These are phyloP conservation scores for Willisornis vidua DNA, from an alignment of 2,113 vertebrate species.

Conservation along the genomic window DNA sequence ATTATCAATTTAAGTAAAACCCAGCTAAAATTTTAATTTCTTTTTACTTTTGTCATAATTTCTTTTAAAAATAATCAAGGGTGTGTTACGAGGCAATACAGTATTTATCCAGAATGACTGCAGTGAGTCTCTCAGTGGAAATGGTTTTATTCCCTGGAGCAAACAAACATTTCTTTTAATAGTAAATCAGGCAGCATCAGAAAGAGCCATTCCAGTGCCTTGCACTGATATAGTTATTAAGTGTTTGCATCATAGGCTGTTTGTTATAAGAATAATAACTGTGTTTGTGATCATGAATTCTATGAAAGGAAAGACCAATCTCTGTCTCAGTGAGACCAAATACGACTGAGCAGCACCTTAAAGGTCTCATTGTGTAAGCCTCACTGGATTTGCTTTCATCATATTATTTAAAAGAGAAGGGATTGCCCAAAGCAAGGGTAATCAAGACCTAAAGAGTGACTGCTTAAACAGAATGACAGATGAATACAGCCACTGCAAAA, in stretches of 20 bases:
- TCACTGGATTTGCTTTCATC: conserved; percentile 43
- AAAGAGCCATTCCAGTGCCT: not conserved
- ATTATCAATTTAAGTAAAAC: not conserved
- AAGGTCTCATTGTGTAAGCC: conserved; percentile 55
- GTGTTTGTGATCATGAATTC: not conserved
- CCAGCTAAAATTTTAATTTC: not conserved
- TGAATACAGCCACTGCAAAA: not conserved
- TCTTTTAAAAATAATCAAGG: not conserved
- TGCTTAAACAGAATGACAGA: conserved; percentile 52
- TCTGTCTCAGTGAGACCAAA: conserved; percentile 27
- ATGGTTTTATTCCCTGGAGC: not conserved
- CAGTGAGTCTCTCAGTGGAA: not conserved
- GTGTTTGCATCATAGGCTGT: not conserved
- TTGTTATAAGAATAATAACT: not conserved
- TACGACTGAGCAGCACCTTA: conserved; percentile 3
- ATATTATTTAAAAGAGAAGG: conserved; percentile 21
- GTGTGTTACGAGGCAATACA: not conserved
- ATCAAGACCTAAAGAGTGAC: conserved; percentile 51
- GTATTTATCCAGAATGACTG: not conserved
- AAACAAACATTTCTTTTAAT: not conserved
- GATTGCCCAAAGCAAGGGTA: conserved; percentile 61
- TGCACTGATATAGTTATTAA: not conserved
- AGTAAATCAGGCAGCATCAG: not conserved
- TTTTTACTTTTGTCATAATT: not conserved
- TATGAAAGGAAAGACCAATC: not conserved